Evolutionary conservation across 1,140 invertebrate genomes (phyloP).

Genomic region (Phymorhynchus buccinoides): DNA sequence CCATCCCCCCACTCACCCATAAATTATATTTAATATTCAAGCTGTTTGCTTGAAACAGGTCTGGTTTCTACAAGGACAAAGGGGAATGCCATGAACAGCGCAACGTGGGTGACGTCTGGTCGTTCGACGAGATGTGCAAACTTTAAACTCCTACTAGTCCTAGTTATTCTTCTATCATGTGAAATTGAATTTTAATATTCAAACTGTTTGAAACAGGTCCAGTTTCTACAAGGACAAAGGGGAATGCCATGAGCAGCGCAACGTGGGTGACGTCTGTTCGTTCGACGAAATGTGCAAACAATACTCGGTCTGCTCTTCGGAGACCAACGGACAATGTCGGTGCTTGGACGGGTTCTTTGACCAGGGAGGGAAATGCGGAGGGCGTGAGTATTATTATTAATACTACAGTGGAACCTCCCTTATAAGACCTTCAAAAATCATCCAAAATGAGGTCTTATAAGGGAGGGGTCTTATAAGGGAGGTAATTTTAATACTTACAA

Average conservation of each 20-base stretch:
- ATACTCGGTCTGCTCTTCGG: constrained; percentile 32
- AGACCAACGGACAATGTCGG: constrained; percentile 8
- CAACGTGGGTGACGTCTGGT: constrained; percentile 28
- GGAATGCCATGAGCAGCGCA: constrained; percentile 21
- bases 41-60: too few relatives aligned
- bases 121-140: constrained; percentile 34
- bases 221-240: constrained; percentile 37
- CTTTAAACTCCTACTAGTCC: too few relatives aligned
- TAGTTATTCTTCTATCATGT: too few relatives aligned
- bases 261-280: constrained; percentile 31
- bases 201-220: too few relatives aligned
- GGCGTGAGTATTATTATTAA: constrained; percentile 27
- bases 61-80: constrained; percentile 36
- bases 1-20: too few relatives aligned
- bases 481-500: too few relatives aligned
- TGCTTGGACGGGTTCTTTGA: constrained; percentile 26
- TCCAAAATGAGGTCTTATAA: too few relatives aligned
- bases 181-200: too few relatives aligned
- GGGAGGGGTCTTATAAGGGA: too few relatives aligned
- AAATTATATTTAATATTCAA: too few relatives aligned
- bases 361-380: constrained; percentile 24
- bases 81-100: constrained; percentile 27
- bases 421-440: too few relatives aligned
- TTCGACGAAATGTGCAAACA: constrained; percentile 36
- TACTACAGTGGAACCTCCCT: too few relatives aligned